phyloP scores from a whole-genome alignment of 2,888 invertebrate species.

The Pristionchus entomophagus region DNA sequence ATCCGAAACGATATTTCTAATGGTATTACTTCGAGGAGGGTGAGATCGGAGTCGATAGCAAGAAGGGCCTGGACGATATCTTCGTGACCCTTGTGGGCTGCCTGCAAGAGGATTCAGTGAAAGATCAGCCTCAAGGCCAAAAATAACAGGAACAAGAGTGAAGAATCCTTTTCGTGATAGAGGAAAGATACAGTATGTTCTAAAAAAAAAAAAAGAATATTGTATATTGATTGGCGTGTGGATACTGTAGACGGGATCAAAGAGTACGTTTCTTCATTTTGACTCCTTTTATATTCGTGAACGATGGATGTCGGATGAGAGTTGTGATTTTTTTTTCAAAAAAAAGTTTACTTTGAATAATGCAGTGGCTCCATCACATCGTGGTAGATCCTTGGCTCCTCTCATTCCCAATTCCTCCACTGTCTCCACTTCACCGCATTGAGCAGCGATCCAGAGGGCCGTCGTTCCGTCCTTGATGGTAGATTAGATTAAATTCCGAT shows the following conservation, averaged over 20 bases:
- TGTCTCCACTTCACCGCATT: slow-evolving; percentile 88
- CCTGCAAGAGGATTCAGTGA: background rate
- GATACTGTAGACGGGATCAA: too few relatives aligned
- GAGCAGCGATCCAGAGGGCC: slow-evolving; percentile 93
- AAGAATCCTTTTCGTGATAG: too few relatives aligned
- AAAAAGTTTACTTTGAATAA: slow-evolving; percentile 86
- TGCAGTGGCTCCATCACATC: slow-evolving; percentile 93
- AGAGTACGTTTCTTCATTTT: too few relatives aligned
- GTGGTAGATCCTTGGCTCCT: slow-evolving; percentile 81
- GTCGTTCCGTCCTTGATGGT: slow-evolving; percentile 80
- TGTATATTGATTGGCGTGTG: too few relatives aligned
- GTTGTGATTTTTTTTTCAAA: too few relatives aligned
- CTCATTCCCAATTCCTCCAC: slow-evolving; percentile 85
- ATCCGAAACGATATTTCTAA: background rate
- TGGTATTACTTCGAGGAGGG: slow-evolving; percentile 50
- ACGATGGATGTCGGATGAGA: too few relatives aligned
- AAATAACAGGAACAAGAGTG: too few relatives aligned
- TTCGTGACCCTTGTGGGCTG: slow-evolving; percentile 91
- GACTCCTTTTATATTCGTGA: too few relatives aligned
- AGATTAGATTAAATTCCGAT: too few relatives aligned
- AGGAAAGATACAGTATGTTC: too few relatives aligned
- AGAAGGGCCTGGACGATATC: slow-evolving; percentile 88
- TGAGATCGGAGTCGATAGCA: slow-evolving; percentile 48
- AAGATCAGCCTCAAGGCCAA: too few relatives aligned
- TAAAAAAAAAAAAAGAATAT: too few relatives aligned